phyloP scores from a whole-genome alignment of 2,888 invertebrate species.

The Asteroscopus sphinx region DNA sequence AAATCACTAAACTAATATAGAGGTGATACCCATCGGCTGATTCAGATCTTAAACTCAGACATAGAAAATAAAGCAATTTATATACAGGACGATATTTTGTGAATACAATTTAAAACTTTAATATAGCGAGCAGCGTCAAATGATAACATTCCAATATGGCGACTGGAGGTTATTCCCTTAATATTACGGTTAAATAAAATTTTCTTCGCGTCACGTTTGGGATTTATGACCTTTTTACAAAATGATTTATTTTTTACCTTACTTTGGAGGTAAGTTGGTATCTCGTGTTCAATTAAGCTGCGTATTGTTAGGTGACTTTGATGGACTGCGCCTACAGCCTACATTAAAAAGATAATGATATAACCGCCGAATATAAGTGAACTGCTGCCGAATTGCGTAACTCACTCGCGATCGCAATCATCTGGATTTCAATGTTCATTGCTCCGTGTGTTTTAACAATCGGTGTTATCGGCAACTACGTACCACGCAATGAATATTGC shows the following conservation, averaged over 20 bases:
- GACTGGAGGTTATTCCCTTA: conserved; percentile 41
- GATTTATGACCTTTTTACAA: conserved; percentile 39
- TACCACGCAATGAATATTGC: too few relatives aligned
- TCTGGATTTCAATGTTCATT: too few relatives aligned
- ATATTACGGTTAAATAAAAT: conserved; percentile 52
- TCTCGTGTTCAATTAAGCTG: conserved; percentile 47
- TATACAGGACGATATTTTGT: conserved; percentile 16
- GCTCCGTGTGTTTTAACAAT: too few relatives aligned
- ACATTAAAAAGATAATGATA: conserved; percentile 12
- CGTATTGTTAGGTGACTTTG: conserved; percentile 46
- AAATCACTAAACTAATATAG: conserved; percentile 17
- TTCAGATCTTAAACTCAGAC: conserved; percentile 15
- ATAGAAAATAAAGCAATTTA: conserved; percentile 43
- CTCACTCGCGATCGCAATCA: too few relatives aligned
- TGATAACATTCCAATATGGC: conserved; percentile 51
- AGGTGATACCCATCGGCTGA: conserved; percentile 17
- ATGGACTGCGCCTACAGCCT: conserved; percentile 28
- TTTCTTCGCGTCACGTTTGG: conserved; percentile 46
- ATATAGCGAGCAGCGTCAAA: conserved; percentile 39
- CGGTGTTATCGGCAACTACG: too few relatives aligned
- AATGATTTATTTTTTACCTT: conserved; percentile 51
- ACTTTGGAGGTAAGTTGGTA: conserved; percentile 45
- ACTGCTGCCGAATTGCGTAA: too few relatives aligned
- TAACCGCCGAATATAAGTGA: too few relatives aligned
- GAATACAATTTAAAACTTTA: conserved; percentile 39